Conservation (phyloP, 2,113 vertebrate genomes). For the Aythya baeri region DNA sequence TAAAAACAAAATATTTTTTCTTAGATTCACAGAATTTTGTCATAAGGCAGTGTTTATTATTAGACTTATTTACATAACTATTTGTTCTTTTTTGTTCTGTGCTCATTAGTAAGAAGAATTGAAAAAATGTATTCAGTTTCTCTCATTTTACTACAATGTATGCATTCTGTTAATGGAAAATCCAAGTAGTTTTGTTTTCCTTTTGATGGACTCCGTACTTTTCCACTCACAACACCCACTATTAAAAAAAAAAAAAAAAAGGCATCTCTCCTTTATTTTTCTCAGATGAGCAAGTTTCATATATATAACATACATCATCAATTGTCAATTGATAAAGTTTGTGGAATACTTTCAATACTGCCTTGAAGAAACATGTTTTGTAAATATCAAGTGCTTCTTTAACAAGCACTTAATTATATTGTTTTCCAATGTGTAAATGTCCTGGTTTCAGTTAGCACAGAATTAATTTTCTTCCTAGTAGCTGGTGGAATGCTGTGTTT, state of each 20-base stretch:
- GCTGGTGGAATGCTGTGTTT: too few species aligned
- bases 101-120: neutral
- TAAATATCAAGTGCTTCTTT: slow-evolving; percentile 25
- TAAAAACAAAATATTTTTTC: neutral
- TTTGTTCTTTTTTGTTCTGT: neutral
- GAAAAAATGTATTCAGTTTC: neutral
- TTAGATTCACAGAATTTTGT: neutral
- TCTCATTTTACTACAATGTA: neutral
- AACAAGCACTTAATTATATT: neutral
- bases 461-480: too few species aligned
- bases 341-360: neutral
- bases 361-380: neutral
- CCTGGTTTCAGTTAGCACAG: too few species aligned
- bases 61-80: neutral
- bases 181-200: neutral
- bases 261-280: neutral
- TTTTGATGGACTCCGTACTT: neutral
- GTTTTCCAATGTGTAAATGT: neutral
- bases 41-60: neutral
- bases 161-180: neutral
- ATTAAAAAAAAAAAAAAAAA: neutral
- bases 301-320: neutral
- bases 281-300: neutral
- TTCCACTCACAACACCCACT: neutral
- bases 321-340: neutral